Percentiles rank a stretch among this genome's conserved stretches.
Evolutionary conservation across 2,797 vertebrate genomes (phyloP).

Genomic region (Notolepis coatsorum): DNA sequence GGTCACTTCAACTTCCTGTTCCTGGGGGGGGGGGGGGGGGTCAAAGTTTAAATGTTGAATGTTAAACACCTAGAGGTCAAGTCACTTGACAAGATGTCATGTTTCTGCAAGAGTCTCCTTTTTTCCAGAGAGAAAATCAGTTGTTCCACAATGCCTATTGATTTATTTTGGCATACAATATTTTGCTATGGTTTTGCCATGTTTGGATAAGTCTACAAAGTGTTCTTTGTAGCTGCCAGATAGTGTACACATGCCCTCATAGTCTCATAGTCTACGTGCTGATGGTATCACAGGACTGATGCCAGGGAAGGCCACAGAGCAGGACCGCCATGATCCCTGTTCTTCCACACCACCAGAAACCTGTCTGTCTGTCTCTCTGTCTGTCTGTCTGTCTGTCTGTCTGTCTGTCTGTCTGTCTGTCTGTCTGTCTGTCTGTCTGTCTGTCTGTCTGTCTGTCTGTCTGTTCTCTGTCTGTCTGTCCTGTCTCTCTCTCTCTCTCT

Average conservation of each 20-base stretch:
- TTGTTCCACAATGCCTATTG: background rate
- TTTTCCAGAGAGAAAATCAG: background rate
- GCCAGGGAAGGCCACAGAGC: conserved; percentile 31
- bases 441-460: background rate
- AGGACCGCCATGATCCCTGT: conserved; percentile 45
- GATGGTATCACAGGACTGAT: conserved; percentile 21
- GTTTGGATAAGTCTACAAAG: background rate
- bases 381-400: background rate
- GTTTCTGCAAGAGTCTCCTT: background rate
- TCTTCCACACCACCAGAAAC: conserved; percentile 53
- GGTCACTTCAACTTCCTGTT: conserved; percentile 80
- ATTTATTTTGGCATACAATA: background rate
- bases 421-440: background rate
- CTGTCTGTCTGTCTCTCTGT: background rate
- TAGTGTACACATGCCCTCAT: background rate
- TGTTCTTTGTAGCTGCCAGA: background rate
- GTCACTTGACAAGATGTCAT: background rate
- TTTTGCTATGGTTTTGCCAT: background rate
- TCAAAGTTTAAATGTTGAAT: conserved; percentile 73
- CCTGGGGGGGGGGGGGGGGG: conserved; percentile 63
- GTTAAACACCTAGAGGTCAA: conserved; percentile 31
- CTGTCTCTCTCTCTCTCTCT: no score
- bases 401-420: background rate
- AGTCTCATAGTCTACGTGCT: conserved; percentile 17
- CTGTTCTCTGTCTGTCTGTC: no score